phyloP scores from a whole-genome alignment of 2,797 vertebrate genomes.

The Coregonus suidteri region DNA sequence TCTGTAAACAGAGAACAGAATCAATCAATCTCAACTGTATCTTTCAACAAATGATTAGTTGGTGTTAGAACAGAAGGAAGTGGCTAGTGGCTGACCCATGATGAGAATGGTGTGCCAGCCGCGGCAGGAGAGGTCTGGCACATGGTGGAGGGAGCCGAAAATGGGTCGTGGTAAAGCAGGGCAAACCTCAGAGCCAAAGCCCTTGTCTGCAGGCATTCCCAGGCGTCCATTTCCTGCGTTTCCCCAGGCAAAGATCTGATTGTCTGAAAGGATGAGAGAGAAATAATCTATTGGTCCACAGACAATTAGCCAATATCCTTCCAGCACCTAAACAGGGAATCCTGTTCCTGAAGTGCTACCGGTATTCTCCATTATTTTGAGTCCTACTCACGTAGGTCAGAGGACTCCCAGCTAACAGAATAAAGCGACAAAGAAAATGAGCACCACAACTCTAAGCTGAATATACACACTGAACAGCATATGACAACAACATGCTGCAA shows the following conservation, averaged over 20 bases:
- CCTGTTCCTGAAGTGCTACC: neutral
- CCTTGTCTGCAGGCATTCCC: slow-evolving; percentile 93
- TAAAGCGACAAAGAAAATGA: neutral
- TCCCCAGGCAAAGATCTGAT: slow-evolving; percentile 99
- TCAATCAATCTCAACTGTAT: neutral
- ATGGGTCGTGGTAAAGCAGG: slow-evolving; percentile 96
- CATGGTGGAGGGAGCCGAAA: slow-evolving; percentile 95
- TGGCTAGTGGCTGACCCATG: slow-evolving; percentile 81
- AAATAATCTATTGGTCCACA: slow-evolving; percentile 46
- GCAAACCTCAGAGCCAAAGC: slow-evolving; percentile 94
- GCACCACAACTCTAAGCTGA: neutral
- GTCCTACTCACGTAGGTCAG: neutral
- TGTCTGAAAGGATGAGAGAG: slow-evolving; percentile 76
- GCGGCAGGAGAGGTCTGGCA: slow-evolving; percentile 92
- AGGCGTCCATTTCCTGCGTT: slow-evolving; percentile 96
- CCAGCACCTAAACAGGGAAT: neutral
- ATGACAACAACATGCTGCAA: neutral
- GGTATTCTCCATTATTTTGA: neutral
- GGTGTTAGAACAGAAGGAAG: neutral
- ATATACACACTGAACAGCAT: neutral
- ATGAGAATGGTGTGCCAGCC: slow-evolving; percentile 98
- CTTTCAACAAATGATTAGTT: neutral
- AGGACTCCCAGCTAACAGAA: neutral
- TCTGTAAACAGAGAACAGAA: slow-evolving; percentile 75
- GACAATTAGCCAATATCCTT: neutral